A percentile compares a stretch with the other conserved stretches of the same genome.
phyloP scores from a whole-genome alignment of 2,888 invertebrate genomes.

The Agrochola lychnidis region DNA sequence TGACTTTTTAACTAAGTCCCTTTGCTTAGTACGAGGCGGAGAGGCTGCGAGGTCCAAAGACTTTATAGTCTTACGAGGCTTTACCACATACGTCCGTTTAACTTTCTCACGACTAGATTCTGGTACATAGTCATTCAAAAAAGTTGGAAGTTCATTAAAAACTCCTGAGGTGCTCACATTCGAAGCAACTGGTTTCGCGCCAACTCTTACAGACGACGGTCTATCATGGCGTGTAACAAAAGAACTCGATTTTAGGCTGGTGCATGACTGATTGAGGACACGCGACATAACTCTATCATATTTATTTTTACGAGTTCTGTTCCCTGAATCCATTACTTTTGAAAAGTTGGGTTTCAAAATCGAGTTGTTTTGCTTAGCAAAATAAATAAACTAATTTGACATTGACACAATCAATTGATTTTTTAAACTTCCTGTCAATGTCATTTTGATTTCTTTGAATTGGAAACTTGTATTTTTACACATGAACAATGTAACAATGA shows the following conservation, averaged over 20 bases:
- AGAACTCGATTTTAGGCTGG: constrained; percentile 75
- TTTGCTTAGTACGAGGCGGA: constrained; percentile 69
- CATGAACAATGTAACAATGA: background rate
- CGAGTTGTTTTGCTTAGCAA: constrained; percentile 59
- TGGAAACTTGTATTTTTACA: constrained; percentile 1
- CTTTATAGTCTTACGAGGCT: constrained; percentile 82
- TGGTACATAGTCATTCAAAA: constrained; percentile 81
- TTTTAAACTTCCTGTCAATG: constrained; percentile 24
- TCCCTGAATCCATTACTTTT: constrained; percentile 72
- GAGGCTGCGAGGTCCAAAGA: constrained; percentile 80
- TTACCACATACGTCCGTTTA: constrained; percentile 76
- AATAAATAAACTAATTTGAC: constrained; percentile 43
- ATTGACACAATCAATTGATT: constrained; percentile 8
- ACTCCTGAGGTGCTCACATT: constrained; percentile 77
- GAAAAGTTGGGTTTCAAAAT: constrained; percentile 29
- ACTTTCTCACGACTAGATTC: constrained; percentile 68
- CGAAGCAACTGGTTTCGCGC: constrained; percentile 83
- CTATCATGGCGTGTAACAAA: constrained; percentile 81
- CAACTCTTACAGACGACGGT: constrained; percentile 75
- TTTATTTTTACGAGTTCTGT: constrained; percentile 67
- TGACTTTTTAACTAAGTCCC: constrained; percentile 60
- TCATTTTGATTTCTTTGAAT: background rate
- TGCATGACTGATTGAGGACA: constrained; percentile 73
- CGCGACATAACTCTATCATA: constrained; percentile 86
- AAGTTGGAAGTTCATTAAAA: constrained; percentile 82